Evolutionary conservation across 2,113 vertebrate species (phyloP).

Genomic region (Nematolebias whitei): DNA sequence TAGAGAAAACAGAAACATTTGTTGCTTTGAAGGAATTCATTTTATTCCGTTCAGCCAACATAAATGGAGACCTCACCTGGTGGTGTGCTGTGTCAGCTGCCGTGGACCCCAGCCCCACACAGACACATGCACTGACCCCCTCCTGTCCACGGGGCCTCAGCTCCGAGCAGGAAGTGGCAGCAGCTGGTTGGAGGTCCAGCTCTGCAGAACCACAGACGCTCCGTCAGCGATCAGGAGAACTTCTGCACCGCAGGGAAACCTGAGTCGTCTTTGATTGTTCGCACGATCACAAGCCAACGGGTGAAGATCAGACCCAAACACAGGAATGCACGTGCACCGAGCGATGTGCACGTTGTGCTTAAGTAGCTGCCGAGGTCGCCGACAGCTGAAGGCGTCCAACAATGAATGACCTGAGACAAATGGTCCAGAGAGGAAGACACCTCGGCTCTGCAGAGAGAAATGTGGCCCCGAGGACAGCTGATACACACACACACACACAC

Average conservation of each 20-base stretch:
- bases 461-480: constrained; percentile 70
- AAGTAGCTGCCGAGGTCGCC: constrained; percentile 43
- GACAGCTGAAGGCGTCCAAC: constrained; percentile 73
- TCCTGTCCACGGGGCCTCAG: constrained; percentile 23
- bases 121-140: constrained; percentile 23
- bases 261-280: too few relatives aligned
- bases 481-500: constrained; percentile 10
- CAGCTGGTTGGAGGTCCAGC: constrained; percentile 50
- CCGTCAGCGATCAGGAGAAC: neutral
- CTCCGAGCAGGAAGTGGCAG: constrained; percentile 16
- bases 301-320: too few relatives aligned
- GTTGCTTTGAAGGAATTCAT: neutral
- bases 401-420: constrained; percentile 69
- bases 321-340: neutral
- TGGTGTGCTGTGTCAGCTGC: constrained; percentile 52
- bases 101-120: neutral
- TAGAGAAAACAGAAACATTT: too few relatives aligned
- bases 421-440: constrained; percentile 66
- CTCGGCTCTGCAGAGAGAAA: constrained; percentile 24
- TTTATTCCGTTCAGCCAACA: neutral
- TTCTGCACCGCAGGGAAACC: neutral
- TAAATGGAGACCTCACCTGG: constrained; percentile 41
- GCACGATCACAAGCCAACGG: too few relatives aligned
- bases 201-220: constrained; percentile 28
- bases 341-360: constrained; percentile 16